phyloP scores from a whole-genome alignment of 1,140 invertebrate species.

The Drosophila bipectinata region DNA sequence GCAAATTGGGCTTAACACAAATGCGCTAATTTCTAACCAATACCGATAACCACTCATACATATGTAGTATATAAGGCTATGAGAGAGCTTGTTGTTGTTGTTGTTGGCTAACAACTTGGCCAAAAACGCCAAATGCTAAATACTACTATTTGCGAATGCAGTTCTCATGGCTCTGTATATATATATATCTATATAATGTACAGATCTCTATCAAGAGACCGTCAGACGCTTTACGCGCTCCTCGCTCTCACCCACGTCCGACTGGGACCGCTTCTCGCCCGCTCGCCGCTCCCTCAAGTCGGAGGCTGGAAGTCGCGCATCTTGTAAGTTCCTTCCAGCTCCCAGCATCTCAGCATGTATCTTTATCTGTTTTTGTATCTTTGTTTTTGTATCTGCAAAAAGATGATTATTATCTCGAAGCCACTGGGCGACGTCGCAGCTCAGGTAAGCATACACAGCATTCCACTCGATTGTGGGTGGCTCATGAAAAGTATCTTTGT shows the following conservation, averaged over 20 bases:
- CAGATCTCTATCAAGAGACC: constrained; percentile 83
- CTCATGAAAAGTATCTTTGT: constrained; percentile 2
- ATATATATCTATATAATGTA: constrained; percentile 12
- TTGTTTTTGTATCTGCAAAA: constrained; percentile 48
- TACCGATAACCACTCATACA: constrained; percentile 8
- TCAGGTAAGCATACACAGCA: constrained; percentile 79
- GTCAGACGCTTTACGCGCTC: constrained; percentile 82
- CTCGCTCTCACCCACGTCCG: constrained; percentile 81
- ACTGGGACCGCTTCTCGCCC: constrained; percentile 79
- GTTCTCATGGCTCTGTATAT: constrained; percentile 17
- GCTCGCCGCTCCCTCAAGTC: constrained; percentile 73
- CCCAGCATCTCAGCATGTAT: constrained; percentile 39
- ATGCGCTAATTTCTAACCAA: constrained; percentile 74
- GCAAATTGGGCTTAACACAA: constrained; percentile 70
- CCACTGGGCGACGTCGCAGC: constrained; percentile 82
- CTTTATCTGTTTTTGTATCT: constrained; percentile 17
- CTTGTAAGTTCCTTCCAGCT: constrained; percentile 70
- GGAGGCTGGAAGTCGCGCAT: constrained; percentile 72
- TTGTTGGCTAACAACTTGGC: constrained; percentile 6
- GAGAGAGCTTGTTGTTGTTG: constrained; percentile 21
- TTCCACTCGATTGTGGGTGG: constrained; percentile 39
- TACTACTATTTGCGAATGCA: constrained; percentile 43
- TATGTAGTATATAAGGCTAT: constrained; percentile 14
- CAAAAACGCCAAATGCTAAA: constrained; percentile 24
- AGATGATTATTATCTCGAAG: constrained; percentile 83